Evolutionary conservation across 1,140 invertebrate genomes (phyloP).

Genomic region (Potamilus streckersoni): DNA sequence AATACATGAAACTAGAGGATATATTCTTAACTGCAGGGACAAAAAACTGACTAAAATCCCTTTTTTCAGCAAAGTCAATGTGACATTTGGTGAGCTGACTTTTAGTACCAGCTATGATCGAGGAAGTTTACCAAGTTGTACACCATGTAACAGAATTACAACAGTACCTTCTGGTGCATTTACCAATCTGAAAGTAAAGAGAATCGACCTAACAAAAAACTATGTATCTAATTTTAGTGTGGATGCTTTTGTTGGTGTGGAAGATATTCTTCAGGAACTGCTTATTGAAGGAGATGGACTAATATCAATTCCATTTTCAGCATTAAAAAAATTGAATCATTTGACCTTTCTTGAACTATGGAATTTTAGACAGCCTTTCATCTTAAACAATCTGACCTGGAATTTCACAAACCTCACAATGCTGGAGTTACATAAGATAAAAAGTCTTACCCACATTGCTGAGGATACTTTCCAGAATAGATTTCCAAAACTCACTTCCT

Average conservation of each 20-base stretch:
- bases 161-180: slow-evolving; percentile 43
- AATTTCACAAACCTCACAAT: slow-evolving; percentile 34
- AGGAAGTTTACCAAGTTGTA: no score
- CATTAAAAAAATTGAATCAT: slow-evolving; percentile 26
- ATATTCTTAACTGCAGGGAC: no score
- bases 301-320: slow-evolving; percentile 7
- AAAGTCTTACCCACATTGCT: slow-evolving; percentile 9
- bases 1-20: no score
- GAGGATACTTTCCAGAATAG: slow-evolving; percentile 22
- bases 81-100: no score
- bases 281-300: slow-evolving; percentile 33
- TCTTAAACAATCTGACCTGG: slow-evolving; percentile 10
- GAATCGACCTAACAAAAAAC: slow-evolving; percentile 41
- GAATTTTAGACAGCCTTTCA: slow-evolving; percentile 27
- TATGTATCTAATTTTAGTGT: slow-evolving; percentile 20
- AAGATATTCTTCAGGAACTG: slow-evolving; percentile 34
- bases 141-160: slow-evolving; percentile 34
- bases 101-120: no score
- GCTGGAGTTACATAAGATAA: slow-evolving; percentile 31
- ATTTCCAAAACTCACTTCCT: slow-evolving; percentile 26
- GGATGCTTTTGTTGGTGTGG: slow-evolving; percentile 40
- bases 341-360: slow-evolving; percentile 39
- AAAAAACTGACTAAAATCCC: no score
- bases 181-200: slow-evolving; percentile 44
- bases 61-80: no score